Base-by-base conservation (phyloP, 2,888 invertebrate species). In the Phragmatobia fuliginosa region DNA sequence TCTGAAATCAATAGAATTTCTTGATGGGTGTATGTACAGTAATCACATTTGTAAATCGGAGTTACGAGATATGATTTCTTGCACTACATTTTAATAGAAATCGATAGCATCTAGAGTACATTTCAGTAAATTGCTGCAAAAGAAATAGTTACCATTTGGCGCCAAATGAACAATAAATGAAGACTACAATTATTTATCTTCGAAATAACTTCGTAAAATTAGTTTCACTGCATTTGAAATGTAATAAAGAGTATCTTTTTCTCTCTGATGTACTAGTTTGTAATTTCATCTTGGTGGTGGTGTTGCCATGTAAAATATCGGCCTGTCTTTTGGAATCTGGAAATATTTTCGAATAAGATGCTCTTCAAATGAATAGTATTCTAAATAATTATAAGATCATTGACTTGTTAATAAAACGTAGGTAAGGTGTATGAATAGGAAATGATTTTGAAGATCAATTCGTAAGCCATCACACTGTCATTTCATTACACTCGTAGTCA, bases 181-280 rank as follows among this genome's bases (percentile, higher is more conserved):
- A 36, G 49, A 32, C 0, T 56, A 21, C 31, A 31, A 25, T 33
- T 52, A 16, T 41, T 31, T 38, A n/a, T 25, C 67, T 63, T 52
- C 64, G 33, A 38, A 38, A 32, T 67, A 65, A 74, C 65, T 77
- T 81, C 83, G 82, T 87, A 85, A 87, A 83, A 82, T 81, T 81
- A 81, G 85, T 85, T 83, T 78, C 80, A 80, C 75, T 76, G 41
- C 61, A 74, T 76, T 77, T 77, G 73, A 75, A 73, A 75, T 88
- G 82, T 88, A 86, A 79, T 85, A 84, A 88, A 83, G 92, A 90
- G 92, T 91, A 91, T 91, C 91, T 92, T 90, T 87, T 91, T 92
- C 90, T 92, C 90, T 79, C 70, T 72, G n/a, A 71, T 49, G 49
- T 36, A 36, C 36, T 68, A 36, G 63, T 72, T 66, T 71, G 78